Evolutionary conservation across 92 coral and sea anemone genomes (phyloP).

Genomic region (Porites rus): DNA sequence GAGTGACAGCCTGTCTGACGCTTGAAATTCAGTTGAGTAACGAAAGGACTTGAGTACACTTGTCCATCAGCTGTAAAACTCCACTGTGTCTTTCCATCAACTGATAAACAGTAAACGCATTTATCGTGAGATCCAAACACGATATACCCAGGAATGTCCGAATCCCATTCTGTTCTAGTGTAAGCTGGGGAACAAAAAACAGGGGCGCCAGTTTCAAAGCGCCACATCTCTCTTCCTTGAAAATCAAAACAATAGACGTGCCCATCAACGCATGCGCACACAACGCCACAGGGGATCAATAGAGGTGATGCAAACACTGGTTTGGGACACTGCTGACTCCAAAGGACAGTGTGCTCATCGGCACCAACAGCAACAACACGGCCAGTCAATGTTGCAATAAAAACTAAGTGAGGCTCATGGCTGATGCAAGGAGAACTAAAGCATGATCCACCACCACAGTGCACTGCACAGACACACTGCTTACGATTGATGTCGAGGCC

Average conservation of each 20-base stretch:
- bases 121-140: conserved; percentile 86
- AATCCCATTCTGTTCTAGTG: neutral
- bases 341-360: conserved; percentile 44
- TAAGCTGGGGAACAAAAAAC: conserved; percentile 80
- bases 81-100: conserved; percentile 73
- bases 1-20: neutral
- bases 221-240: conserved; percentile 73
- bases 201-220: conserved; percentile 59
- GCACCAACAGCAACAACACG: conserved; percentile 72
- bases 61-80: conserved; percentile 74
- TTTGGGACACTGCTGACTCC: conserved; percentile 85
- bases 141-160: conserved; percentile 6
- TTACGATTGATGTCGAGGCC: conserved; percentile 71
- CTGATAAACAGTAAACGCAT: conserved; percentile 75
- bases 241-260: conserved; percentile 69
- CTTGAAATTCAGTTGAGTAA: conserved; percentile 26
- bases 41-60: conserved; percentile 88
- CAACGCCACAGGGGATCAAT: conserved; percentile 60
- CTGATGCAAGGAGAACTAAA: conserved; percentile 89
- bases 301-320: conserved; percentile 90
- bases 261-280: conserved; percentile 86
- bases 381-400: conserved; percentile 82
- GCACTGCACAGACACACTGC: conserved; percentile 56
- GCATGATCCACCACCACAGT: conserved; percentile 89
- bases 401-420: conserved; percentile 71